Percentiles rank a stretch among this genome's conserved stretches.
phyloP scores from a whole-genome alignment of 2,113 vertebrate genomes.

The Chunga burmeisteri region DNA sequence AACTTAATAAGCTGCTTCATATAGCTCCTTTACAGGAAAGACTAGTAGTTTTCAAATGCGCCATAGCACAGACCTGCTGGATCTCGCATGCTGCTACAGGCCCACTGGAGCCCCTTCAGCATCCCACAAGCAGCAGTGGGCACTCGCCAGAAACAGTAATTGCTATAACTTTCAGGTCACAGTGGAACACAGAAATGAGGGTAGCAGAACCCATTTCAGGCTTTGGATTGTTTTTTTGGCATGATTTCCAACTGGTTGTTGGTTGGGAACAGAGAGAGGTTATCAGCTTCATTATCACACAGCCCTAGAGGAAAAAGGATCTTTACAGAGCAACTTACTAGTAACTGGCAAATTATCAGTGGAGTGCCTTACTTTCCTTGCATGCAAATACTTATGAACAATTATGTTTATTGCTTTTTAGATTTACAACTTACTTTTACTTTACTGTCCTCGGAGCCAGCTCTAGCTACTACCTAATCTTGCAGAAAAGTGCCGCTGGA shows the following conservation, averaged over 20 bases:
- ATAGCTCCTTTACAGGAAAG: neutral
- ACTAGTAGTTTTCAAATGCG: neutral
- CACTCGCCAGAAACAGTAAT: neutral
- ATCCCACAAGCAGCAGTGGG: neutral
- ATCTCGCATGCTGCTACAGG: neutral
- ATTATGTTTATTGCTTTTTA: neutral
- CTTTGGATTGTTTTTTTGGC: slow-evolving; percentile 9
- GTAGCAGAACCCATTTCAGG: neutral
- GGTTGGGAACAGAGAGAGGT: neutral
- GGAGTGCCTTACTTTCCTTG: neutral
- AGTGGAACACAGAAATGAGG: neutral
- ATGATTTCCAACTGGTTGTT: neutral
- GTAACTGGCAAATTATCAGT: neutral
- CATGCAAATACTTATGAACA: neutral
- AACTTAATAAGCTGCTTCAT: neutral
- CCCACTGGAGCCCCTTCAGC: neutral
- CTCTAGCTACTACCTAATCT: neutral
- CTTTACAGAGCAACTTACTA: neutral
- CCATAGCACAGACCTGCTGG: neutral
- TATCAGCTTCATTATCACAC: neutral
- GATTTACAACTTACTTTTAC: neutral
- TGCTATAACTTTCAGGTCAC: neutral
- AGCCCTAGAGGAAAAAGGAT: neutral
- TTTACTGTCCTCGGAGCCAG: neutral
- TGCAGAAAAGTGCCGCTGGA: neutral